These are phyloP conservation scores for Papio anubis DNA, from an alignment of 2,113 vertebrate genomes.

Conservation along the genomic window DNA sequence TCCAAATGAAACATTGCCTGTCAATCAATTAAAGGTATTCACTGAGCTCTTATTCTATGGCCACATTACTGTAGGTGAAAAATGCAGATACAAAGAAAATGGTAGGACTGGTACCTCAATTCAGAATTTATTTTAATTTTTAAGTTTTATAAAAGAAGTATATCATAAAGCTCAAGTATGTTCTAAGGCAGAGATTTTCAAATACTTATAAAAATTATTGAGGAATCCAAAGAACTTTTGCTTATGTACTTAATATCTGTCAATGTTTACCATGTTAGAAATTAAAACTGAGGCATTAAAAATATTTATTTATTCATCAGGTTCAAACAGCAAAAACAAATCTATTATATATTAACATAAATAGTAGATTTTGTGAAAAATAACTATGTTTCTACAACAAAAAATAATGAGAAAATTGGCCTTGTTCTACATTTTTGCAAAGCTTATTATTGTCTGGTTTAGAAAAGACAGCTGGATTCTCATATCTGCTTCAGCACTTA, in stretches of 20 bases:
- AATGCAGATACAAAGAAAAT: not conserved
- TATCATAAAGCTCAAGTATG: not conserved
- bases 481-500: not conserved
- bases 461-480: not conserved
- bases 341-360: not conserved
- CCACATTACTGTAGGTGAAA: not conserved
- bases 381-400: not conserved
- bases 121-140: not conserved
- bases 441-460: not conserved
- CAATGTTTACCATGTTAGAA: not conserved
- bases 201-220: not conserved
- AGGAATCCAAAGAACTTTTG: not conserved
- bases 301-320: not conserved
- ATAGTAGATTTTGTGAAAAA: not conserved
- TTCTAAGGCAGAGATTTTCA: not conserved
- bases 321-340: not conserved
- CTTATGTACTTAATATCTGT: not conserved
- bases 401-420: not conserved
- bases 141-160: not conserved
- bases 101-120: not conserved
- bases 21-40: not conserved
- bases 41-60: not conserved
- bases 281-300: not conserved
- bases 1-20: not conserved
- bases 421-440: not conserved